Percentiles rank a stretch among this genome's conserved stretches.
Conservation (phyloP, 2,113 vertebrate genomes). For the Myotis davidii region DNA sequence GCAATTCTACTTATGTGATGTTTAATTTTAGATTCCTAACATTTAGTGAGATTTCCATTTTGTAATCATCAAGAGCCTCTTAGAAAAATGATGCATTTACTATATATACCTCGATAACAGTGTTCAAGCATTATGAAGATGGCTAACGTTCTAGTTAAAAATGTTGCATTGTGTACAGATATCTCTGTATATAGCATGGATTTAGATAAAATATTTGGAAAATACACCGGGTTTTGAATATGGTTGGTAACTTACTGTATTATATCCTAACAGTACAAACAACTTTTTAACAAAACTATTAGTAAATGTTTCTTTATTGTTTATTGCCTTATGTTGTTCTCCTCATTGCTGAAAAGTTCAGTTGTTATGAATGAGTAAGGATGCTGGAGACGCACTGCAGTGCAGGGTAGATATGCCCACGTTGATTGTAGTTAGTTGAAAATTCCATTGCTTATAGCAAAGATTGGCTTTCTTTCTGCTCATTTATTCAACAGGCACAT, state of each 20-base stretch:
- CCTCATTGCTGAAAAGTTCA: neutral
- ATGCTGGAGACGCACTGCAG: too few relatives aligned
- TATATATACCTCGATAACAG: neutral
- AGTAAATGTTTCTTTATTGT: neutral
- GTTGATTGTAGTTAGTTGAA: neutral
- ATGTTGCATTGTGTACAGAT: neutral
- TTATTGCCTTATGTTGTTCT: neutral
- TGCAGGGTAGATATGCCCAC: neutral
- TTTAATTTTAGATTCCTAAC: neutral
- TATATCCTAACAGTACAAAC: neutral
- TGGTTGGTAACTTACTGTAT: neutral
- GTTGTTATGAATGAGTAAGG: neutral
- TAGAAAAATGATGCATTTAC: neutral
- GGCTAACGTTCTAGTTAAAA: neutral
- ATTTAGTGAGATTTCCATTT: neutral
- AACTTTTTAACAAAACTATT: neutral
- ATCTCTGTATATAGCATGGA: neutral
- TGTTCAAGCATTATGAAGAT: neutral
- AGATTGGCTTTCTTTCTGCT: neutral
- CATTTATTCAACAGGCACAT: neutral
- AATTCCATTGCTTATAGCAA: neutral
- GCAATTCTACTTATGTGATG: neutral
- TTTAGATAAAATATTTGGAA: conserved; percentile 22
- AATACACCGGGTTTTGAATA: neutral
- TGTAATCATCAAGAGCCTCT: neutral